Evolutionary conservation across 2,113 vertebrate genomes (phyloP).

Genomic region (Tupaia tana): DNA sequence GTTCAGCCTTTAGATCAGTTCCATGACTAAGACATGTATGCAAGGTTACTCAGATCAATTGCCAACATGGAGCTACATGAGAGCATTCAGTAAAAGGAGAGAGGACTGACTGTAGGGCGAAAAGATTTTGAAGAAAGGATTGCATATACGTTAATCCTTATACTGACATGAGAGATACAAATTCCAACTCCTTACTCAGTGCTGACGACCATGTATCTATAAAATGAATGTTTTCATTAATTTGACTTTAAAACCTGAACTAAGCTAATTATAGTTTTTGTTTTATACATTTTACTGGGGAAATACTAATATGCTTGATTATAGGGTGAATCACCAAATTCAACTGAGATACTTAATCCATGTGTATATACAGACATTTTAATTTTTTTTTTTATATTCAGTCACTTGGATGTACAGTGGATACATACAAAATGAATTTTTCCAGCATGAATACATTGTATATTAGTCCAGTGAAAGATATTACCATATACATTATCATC

Average conservation of each 20-base stretch:
- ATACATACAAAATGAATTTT: too few relatives aligned
- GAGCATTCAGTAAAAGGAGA: neutral
- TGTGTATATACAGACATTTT: neutral
- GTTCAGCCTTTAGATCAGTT: neutral
- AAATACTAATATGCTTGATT: neutral
- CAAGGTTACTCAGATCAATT: too few relatives aligned
- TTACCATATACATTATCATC: too few relatives aligned
- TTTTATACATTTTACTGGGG: neutral
- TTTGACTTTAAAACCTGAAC: neutral
- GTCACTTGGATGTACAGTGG: too few relatives aligned
- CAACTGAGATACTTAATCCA: neutral
- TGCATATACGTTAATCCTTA: neutral
- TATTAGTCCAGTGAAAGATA: too few relatives aligned
- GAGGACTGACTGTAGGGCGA: too few relatives aligned
- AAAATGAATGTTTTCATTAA: neutral
- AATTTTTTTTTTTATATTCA: too few relatives aligned
- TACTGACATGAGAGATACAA: neutral
- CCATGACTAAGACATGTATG: neutral
- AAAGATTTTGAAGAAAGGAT: neutral
- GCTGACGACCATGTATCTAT: neutral
- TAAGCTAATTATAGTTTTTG: neutral
- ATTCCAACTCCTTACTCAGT: neutral
- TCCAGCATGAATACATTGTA: too few relatives aligned
- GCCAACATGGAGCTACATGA: rapidly evolving
- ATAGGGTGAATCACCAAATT: neutral